These are phyloP conservation scores for Autographa gamma DNA, from an alignment of 2,888 invertebrate genomes.

Conservation along the genomic window DNA sequence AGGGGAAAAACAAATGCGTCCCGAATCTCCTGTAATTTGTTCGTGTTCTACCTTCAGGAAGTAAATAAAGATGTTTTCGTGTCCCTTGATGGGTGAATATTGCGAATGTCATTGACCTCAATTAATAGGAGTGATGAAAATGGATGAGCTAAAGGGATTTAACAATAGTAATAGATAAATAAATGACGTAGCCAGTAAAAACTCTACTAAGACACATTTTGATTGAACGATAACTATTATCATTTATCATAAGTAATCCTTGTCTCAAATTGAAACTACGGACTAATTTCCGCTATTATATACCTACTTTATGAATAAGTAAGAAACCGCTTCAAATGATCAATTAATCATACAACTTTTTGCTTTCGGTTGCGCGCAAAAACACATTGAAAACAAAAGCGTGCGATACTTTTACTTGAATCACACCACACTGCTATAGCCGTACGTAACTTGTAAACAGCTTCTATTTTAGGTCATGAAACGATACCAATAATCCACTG, in stretches of 20 bases:
- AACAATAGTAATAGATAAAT: background rate
- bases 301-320: no score
- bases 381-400: background rate
- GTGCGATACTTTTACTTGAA: background rate
- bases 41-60: slow-evolving; percentile 2
- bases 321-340: background rate
- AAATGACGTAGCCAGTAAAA: no score
- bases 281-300: no score
- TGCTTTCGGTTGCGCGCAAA: background rate
- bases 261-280: no score
- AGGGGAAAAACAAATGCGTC: slow-evolving; percentile 3
- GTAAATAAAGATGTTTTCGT: slow-evolving; percentile 24
- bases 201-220: no score
- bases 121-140: background rate
- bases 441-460: background rate
- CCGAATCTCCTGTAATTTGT: slow-evolving; percentile 5
- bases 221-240: no score
- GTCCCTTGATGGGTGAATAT: background rate
- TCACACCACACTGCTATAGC: background rate
- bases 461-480: slow-evolving; percentile 25
- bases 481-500: slow-evolving; percentile 39
- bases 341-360: background rate
- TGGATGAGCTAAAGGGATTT: background rate
- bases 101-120: background rate
- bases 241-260: no score